A percentile compares a stretch with the other conserved stretches of the same genome.
Evolutionary conservation across 2,113 vertebrate species (phyloP).

Genomic region (Pandion haliaetus): DNA sequence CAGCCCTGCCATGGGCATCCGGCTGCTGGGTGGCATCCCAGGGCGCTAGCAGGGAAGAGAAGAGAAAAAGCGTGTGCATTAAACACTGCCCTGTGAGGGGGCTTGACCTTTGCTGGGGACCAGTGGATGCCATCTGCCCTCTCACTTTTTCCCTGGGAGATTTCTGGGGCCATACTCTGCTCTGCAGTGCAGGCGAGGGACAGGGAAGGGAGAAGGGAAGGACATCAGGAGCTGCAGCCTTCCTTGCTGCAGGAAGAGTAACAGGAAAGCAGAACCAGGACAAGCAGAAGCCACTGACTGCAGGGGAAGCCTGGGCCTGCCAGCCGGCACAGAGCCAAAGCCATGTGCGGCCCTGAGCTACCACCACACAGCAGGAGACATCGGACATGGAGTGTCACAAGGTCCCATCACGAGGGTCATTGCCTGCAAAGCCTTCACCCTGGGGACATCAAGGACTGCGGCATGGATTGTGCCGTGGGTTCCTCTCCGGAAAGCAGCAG

Average conservation of each 20-base stretch:
- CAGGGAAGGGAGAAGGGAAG: neutral
- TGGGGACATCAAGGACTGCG: accelerated
- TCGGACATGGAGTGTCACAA: accelerated
- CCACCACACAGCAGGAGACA: accelerated
- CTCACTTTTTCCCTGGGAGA: neutral
- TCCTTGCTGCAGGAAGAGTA: neutral
- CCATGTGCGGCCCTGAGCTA: neutral
- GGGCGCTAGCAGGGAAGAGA: slow-evolving; percentile 75
- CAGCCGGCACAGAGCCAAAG: neutral
- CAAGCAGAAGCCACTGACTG: neutral
- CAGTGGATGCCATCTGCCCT: accelerated
- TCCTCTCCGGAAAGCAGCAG: neutral
- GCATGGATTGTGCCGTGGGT: accelerated
- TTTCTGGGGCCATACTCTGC: neutral
- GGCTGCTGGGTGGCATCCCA: slow-evolving; percentile 81
- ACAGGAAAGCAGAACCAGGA: neutral
- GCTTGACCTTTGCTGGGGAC: neutral
- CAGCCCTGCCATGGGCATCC: slow-evolving; percentile 84
- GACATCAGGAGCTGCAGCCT: neutral
- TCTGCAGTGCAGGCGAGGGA: neutral
- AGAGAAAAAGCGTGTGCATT: neutral
- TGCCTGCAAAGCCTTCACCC: too few relatives aligned
- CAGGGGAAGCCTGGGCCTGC: neutral
- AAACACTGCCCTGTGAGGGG: neutral
- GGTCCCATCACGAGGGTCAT: neutral